Evolutionary conservation across 2,888 invertebrate species (phyloP), one percentile per base, ranked within the genome.

Genomic region (Hemistola chrysoprasaria): DNA sequence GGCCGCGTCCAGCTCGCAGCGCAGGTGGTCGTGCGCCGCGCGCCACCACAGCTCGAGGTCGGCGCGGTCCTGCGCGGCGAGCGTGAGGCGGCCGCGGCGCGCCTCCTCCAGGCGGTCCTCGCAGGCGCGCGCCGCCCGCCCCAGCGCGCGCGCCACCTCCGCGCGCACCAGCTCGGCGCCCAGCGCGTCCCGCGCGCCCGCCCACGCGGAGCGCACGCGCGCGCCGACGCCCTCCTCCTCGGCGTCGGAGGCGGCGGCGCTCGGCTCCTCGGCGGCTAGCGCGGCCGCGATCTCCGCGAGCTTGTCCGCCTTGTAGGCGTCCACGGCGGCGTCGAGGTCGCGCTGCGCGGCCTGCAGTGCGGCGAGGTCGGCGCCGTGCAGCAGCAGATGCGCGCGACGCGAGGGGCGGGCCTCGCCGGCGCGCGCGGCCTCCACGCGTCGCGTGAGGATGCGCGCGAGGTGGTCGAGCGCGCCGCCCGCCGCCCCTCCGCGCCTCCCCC

Each of bases 1-100:
- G 40, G 92, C 92, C 38, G 90, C 88, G 59, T 94, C 93, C 91
- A 95, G 92, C 77, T 95, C 94, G 51, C 90, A 90, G 49, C 92
- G 91, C 49, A 95, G 81, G 48, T 91, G 91, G 60, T 92, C 92
- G 67, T 93, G 93, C 22, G 95, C 94, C 1, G 93, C 92, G 66
- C 93, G 94, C 52, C 93, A 92, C 92, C 95, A 95, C 40, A 92
- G 90, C 71, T 95, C 95, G 33, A 95, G 84, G 34, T 92, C 92
- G 1, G 93, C 90, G 48, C 92, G 90, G 68, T 94, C 93, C 44
- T 91, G 91, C 5, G 92, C 91, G n/a, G 91, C 91, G 10, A 93
- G 88, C 47, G 92, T 92, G 60, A 92, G 92, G 37, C 92, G 91
- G 31, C 88, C 87, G 47, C 78, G 71, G 11, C 91, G 86, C 48